Base-by-base conservation (phyloP, 2,113 vertebrate species). In the Lates calcarifer region DNA sequence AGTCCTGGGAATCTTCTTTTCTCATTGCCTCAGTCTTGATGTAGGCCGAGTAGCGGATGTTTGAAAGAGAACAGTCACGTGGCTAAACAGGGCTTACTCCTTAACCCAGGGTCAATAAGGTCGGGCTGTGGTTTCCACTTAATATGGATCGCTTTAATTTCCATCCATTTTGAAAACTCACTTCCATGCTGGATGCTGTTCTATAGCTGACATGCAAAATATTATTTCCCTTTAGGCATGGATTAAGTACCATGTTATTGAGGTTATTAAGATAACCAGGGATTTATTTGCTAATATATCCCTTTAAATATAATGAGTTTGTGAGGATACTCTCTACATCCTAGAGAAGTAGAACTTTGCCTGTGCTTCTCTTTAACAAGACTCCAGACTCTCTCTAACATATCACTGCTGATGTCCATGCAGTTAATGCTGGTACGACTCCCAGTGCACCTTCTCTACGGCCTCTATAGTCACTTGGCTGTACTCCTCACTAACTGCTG, bases 401-500 rank as follows among this genome's bases (percentile, higher is more conserved):
- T 58, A 45, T 51, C 60, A 41, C 31, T 65, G 63, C 72, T 86
- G 53, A 74, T 84, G 65, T 71, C 63, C 47, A 49, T 45, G 51
- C 53, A 69, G 18, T 76, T 65, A 68, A 76, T 72, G 67, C 56
- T 74, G 60, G 22, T 82, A 74, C 66, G 41, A 79, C 79, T 82
- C 75, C 69, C 75, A 53, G 24, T 71, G 51, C 73, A 82, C 76
- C n/a, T 67, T 65, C 61, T 66, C 61, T 14, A 26, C 76, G 55
- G 81, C 28, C 33, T 68, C 17, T 76, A 24, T 31, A 63, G 66
- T 62, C 72, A 62, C 69, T 62, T 47, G 77, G 43, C 71, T 70
- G 71, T 41, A 20, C 68, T 84, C 35, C 69, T 81, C 53, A 83
- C 80, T 91, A 91, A 92, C 82, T 84, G 87, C 90, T 87, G 85